Evolutionary conservation across 1,140 invertebrate species (phyloP).

Genomic region (Daktulosphaira vitifoliae): DNA sequence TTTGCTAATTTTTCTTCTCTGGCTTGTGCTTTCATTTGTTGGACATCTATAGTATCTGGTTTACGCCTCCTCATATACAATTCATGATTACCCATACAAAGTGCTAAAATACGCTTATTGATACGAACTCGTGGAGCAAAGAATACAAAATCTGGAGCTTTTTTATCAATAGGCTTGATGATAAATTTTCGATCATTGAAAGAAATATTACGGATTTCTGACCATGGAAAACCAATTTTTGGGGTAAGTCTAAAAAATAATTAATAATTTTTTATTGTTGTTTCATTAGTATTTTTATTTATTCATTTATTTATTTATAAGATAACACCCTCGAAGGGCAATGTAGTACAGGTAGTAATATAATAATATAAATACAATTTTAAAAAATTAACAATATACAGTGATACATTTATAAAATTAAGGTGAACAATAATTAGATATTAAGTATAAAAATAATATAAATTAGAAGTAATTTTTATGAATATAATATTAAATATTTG

Average conservation of each 20-base stretch:
- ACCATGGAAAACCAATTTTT: constrained; percentile 93
- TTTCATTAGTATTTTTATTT: too few relatives aligned
- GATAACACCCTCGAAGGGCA: too few relatives aligned
- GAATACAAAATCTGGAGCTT: constrained; percentile 85
- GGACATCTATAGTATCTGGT: constrained; percentile 90
- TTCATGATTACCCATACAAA: constrained; percentile 95
- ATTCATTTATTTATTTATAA: constrained; percentile 2
- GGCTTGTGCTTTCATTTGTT: constrained; percentile 90
- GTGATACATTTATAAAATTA: too few relatives aligned
- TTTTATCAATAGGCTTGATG: constrained; percentile 87
- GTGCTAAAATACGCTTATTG: constrained; percentile 86
- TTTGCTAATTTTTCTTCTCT: constrained; percentile 54
- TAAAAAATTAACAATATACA: too few relatives aligned
- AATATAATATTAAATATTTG: too few relatives aligned
- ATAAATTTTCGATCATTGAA: constrained; percentile 97
- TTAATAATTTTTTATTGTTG: too few relatives aligned
- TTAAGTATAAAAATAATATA: too few relatives aligned
- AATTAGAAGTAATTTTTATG: too few relatives aligned
- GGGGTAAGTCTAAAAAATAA: constrained; percentile 55
- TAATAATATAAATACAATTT: too few relatives aligned
- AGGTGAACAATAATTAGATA: too few relatives aligned
- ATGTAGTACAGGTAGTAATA: too few relatives aligned
- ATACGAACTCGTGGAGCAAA: constrained; percentile 83
- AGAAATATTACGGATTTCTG: constrained; percentile 94
- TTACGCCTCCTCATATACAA: constrained; percentile 86